A percentile compares a stretch with the other conserved stretches of the same genome.
These are phyloP conservation scores for Endotricha flammealis DNA, from an alignment of 2,888 invertebrate genomes.

Conservation along the genomic window DNA sequence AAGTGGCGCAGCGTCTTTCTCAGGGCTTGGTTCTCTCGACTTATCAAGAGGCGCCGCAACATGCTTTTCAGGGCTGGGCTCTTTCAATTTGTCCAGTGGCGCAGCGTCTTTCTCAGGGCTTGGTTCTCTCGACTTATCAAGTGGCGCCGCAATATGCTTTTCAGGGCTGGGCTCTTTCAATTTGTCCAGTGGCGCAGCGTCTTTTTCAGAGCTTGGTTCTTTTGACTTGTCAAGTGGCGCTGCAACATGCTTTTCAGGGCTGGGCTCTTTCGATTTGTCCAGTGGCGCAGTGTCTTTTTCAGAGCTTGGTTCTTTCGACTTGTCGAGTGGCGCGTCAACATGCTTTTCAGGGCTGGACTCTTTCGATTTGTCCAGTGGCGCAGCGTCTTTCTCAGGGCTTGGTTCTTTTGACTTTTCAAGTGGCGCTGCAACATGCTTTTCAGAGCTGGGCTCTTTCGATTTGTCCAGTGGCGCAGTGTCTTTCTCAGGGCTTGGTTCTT, in stretches of 20 bases:
- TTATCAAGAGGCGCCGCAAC: background rate
- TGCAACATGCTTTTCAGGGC: too few species aligned
- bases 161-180: conserved; percentile 8
- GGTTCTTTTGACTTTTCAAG: too few species aligned
- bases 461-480: conserved; percentile 3
- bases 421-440: too few species aligned
- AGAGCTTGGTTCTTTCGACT: conserved; percentile 1
- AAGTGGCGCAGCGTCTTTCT: background rate
- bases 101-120: background rate
- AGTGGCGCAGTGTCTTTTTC: too few species aligned
- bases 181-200: conserved; percentile 2
- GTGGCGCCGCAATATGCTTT: background rate
- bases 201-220: conserved; percentile 13
- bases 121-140: conserved; percentile 1
- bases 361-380: conserved; percentile 10
- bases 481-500: conserved; percentile 5
- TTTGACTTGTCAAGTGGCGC: too few species aligned
- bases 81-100: background rate
- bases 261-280: too few species aligned
- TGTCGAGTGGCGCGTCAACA: too few species aligned
- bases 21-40: background rate
- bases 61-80: background rate
- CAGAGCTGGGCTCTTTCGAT: conserved; percentile 15
- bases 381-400: conserved; percentile 8
- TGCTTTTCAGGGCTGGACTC: conserved; percentile 9